These are phyloP conservation scores for Yoshiicerus persimilis DNA, from an alignment of 1,140 invertebrate species.

Conservation along the genomic window DNA sequence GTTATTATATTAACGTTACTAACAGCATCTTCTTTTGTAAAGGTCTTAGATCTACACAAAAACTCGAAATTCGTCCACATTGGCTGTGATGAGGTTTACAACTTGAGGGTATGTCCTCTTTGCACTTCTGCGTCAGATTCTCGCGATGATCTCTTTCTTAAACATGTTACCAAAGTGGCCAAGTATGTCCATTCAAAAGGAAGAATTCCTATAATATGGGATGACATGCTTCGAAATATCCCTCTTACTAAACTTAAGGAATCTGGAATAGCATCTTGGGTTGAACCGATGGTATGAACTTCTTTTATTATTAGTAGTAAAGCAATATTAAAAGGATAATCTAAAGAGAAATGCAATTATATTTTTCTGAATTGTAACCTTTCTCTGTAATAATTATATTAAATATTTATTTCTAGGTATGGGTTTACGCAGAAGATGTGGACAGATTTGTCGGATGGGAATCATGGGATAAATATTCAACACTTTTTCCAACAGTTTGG, in stretches of 20 bases:
- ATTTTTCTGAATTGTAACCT: too few relatives aligned
- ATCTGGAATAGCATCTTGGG: slow-evolving; percentile 69
- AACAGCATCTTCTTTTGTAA: too few relatives aligned
- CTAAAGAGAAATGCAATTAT: too few relatives aligned
- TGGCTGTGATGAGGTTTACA: slow-evolving; percentile 66
- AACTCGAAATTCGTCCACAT: slow-evolving; percentile 60
- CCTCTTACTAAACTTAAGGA: slow-evolving; percentile 56
- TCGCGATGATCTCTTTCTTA: slow-evolving; percentile 66
- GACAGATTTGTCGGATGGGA: slow-evolving; percentile 60
- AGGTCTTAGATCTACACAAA: slow-evolving; percentile 63
- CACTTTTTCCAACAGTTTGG: slow-evolving; percentile 86
- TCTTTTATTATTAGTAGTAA: neutral
- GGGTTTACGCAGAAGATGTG: slow-evolving; percentile 71
- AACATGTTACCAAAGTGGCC: slow-evolving; percentile 64
- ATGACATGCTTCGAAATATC: slow-evolving; percentile 86
- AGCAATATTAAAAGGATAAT: too few relatives aligned
- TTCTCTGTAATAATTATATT: neutral
- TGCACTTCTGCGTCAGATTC: slow-evolving; percentile 62
- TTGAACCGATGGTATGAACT: slow-evolving; percentile 76
- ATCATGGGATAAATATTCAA: slow-evolving; percentile 77
- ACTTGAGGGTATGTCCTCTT: slow-evolving; percentile 75
- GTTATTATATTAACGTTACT: too few relatives aligned
- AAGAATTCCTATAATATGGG: slow-evolving; percentile 78
- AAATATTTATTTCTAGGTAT: slow-evolving; percentile 52
- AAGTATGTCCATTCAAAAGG: slow-evolving; percentile 55